Evolutionary conservation across 2,888 invertebrate species (phyloP).

Genomic region (Boloria selene): DNA sequence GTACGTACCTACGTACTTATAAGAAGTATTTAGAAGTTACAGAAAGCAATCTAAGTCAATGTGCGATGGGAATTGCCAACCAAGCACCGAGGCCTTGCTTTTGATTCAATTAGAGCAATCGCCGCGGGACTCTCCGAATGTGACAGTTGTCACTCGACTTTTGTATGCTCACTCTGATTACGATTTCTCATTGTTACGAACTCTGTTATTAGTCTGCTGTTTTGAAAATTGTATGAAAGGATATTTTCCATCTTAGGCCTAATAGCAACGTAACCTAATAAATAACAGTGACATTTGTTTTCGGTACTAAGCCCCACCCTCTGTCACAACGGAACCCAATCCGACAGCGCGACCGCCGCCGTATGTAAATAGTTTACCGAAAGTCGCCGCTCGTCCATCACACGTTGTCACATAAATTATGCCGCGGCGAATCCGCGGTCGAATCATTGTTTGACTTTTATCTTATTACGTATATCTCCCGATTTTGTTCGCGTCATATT

Average conservation of each 20-base stretch:
- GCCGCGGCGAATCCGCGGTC: constrained; percentile 82
- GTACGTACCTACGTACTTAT: constrained; percentile 1
- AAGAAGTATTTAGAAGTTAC: constrained; percentile 36
- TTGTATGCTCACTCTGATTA: constrained; percentile 32
- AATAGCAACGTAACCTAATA: constrained; percentile 78
- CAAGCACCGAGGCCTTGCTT: constrained; percentile 53
- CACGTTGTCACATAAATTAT: constrained; percentile 83
- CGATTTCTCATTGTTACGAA: constrained; percentile 29
- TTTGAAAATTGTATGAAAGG: constrained; percentile 21
- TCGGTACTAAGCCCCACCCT: constrained; percentile 81
- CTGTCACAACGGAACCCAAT: constrained; percentile 80
- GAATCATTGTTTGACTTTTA: constrained; percentile 83
- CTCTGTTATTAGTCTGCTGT: constrained; percentile 21
- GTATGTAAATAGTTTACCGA: constrained; percentile 83
- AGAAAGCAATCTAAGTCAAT: constrained; percentile 71
- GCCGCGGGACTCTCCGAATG: constrained; percentile 52
- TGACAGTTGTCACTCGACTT: constrained; percentile 43
- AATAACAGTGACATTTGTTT: constrained; percentile 82
- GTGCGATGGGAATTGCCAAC: constrained; percentile 69
- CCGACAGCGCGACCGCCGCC: constrained; percentile 77
- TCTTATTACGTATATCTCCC: constrained; percentile 83
- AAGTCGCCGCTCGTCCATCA: constrained; percentile 83
- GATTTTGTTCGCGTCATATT: constrained; percentile 83
- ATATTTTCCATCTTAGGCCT: constrained; percentile 69
- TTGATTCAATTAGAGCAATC: constrained; percentile 73